Conservation (phyloP, 2,113 vertebrate genomes). For the Rhineura floridana region DNA sequence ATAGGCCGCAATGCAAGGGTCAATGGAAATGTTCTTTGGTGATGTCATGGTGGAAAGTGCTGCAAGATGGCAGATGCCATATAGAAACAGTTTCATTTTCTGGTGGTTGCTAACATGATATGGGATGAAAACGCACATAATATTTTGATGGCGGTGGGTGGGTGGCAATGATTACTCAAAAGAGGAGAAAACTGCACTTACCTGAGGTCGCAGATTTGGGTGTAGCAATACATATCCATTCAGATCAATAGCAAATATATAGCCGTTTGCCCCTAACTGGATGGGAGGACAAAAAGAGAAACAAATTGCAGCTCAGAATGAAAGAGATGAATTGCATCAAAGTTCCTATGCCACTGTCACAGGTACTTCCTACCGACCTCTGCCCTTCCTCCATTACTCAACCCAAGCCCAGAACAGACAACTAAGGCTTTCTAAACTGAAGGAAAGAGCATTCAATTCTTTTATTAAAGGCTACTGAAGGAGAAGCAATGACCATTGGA, state of each 20-base stretch:
- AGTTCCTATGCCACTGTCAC: background rate
- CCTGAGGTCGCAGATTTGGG: constrained; percentile 89
- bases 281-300: constrained; percentile 36
- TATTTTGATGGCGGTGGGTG: background rate
- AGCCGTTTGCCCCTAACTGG: constrained; percentile 92
- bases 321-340: background rate
- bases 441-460: background rate
- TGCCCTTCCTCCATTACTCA: background rate
- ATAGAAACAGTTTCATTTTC: background rate
- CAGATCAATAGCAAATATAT: constrained; percentile 83
- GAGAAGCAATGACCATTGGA: background rate
- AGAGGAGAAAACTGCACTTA: constrained; percentile 58
- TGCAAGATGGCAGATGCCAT: background rate
- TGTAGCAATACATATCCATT: constrained; percentile 85
- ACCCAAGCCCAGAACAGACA: background rate
- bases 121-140: background rate
- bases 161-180: background rate
- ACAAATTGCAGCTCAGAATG: background rate
- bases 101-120: background rate
- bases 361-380: background rate
- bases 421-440: background rate
- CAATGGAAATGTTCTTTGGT: background rate
- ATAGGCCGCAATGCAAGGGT: too few species aligned
- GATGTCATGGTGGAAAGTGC: background rate
- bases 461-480: background rate